Base-by-base conservation (phyloP, 2,888 invertebrate species). In the Mechanitis messenoides region DNA sequence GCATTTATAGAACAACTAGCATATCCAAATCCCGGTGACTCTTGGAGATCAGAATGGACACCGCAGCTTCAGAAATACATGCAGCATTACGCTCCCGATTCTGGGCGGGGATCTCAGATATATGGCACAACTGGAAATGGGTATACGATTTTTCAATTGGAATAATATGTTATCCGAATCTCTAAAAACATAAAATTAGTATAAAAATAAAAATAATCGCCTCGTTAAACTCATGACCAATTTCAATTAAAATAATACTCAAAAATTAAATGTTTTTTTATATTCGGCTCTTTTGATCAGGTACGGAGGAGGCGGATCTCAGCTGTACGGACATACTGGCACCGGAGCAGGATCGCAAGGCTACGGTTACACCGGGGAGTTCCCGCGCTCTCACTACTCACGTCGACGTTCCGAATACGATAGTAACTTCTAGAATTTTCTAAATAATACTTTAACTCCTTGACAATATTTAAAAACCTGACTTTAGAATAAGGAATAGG, bases 371-470 rank as follows among this genome's bases (percentile, higher is more conserved):
- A 84, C 87, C 42, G 90, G 87, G 62, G 90, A 90, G 71, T 82
- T 84, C 74, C 79, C 85, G 60, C 88, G 91, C 65, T 92, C 92
- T 12, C 91, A 91, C 76, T 92, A 92, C 79, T 91, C 92, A 56
- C 87, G 93, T 55, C 89, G 93, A 70, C 92, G 94, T 79, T 94
- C 95, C 46, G 94, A 95, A 79, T 95, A 95, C 81, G 95, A 95
- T 81, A 94, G 94, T 72, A 94, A 95, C 86, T 95, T 95, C 88
- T 95, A 92, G 79, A 80, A 72, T 65, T 60, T 68, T 76, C 74
- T 72, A 74, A 72, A 75, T 70, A 58, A 45, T 59, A 66, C 62
- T 66, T 69, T 64, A 66, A 70, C 67, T 70, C 66, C 68, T 85
- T 87, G 89, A 88, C 89, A 89, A 89, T 89, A 88, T 77, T 78